Conservation (phyloP, 2,113 vertebrate genomes). For the Carlito syrichta region DNA sequence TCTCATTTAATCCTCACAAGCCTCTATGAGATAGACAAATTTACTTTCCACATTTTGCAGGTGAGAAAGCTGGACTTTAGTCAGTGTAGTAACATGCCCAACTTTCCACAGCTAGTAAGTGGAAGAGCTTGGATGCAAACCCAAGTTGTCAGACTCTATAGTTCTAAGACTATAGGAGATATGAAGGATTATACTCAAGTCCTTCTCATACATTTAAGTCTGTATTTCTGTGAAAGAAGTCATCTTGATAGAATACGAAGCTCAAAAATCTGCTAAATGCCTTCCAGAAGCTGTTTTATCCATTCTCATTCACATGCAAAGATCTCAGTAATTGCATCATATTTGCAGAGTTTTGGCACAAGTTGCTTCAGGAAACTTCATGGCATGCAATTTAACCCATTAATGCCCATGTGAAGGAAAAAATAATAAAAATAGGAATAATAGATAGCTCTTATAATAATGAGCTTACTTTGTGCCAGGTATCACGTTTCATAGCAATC, state of each 20-base stretch:
- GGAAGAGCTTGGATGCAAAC: neutral
- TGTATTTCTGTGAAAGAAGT: neutral
- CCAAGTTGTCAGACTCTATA: neutral
- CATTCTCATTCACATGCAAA: neutral
- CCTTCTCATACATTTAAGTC: neutral
- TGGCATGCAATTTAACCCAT: neutral
- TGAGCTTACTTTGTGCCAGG: neutral
- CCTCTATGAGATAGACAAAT: neutral
- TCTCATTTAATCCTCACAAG: neutral
- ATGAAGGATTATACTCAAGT: neutral
- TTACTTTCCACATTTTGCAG: neutral
- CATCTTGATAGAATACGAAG: conserved; percentile 2
- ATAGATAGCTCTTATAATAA: neutral
- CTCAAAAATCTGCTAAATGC: neutral
- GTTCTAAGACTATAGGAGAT: neutral
- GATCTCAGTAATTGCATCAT: neutral
- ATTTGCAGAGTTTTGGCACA: neutral
- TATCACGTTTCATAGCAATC: neutral
- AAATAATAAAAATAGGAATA: neutral
- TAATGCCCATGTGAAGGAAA: neutral
- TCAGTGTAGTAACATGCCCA: neutral
- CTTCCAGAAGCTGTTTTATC: neutral
- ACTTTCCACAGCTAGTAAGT: neutral
- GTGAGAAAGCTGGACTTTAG: neutral
- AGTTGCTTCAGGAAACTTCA: neutral